Percentiles rank a stretch among this genome's conserved stretches.
phyloP scores from a whole-genome alignment of 2,888 invertebrate genomes.

The Amphimallon solstitiale region DNA sequence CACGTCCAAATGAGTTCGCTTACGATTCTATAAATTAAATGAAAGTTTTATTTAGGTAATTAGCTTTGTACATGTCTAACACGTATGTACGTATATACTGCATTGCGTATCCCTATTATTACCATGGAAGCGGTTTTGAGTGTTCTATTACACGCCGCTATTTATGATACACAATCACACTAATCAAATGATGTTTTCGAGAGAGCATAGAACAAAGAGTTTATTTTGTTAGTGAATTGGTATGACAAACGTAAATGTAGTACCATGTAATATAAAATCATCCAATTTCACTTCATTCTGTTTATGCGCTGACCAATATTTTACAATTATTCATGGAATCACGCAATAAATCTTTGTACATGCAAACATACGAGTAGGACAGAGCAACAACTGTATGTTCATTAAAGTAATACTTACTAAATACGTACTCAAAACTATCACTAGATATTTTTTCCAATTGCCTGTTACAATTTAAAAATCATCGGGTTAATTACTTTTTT shows the following conservation, averaged over 20 bases:
- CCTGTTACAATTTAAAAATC: too few relatives aligned
- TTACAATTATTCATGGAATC: too few relatives aligned
- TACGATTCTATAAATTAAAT: slow-evolving; percentile 1
- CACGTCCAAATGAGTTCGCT: slow-evolving; percentile 16
- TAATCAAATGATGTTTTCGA: slow-evolving; percentile 5
- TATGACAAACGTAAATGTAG: slow-evolving; percentile 2
- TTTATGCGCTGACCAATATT: too few relatives aligned
- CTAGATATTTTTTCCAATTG: too few relatives aligned
- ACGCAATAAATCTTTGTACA: too few relatives aligned
- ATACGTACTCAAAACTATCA: too few relatives aligned
- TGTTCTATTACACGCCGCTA: not conserved
- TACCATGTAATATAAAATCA: not conserved
- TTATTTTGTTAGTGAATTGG: slow-evolving; percentile 18
- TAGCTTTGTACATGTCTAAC: slow-evolving; percentile 16
- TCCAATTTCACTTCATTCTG: too few relatives aligned
- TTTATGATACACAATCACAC: slow-evolving; percentile 8
- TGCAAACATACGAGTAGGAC: too few relatives aligned
- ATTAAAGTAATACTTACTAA: too few relatives aligned
- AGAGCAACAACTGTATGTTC: too few relatives aligned
- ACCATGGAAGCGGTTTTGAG: not conserved
- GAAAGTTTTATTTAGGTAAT: slow-evolving; percentile 20
- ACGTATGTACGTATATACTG: slow-evolving; percentile 15
- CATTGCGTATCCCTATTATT: slow-evolving; percentile 10
- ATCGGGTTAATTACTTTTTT: too few relatives aligned
- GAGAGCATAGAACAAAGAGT: slow-evolving; percentile 4